Evolutionary conservation across 2,888 invertebrate genomes (phyloP), one percentile per base, ranked within the genome.

Genomic region (Drosophila subsilvestris): DNA sequence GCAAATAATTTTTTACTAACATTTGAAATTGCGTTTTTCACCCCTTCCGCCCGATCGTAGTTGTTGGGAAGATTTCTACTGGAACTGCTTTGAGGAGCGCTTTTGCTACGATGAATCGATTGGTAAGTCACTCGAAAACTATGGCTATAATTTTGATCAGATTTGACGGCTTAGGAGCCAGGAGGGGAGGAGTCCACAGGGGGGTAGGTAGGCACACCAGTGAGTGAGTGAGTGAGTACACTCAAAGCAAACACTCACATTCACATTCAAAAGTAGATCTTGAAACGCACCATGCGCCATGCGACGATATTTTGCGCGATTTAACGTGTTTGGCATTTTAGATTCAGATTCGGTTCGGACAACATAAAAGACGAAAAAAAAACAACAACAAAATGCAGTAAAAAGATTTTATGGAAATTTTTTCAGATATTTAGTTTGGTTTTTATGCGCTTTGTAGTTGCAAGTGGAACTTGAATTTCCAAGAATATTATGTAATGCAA

Each of bases 81-180:
- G 95, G 95, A 94, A 94, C 87, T 94, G 95, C 88, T 94, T 95
- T 85, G 95, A 95, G 89, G 95, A 95, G 91, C 93, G 93, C 79
- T 95, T 95, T 90, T 95, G 95, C 88, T 95, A 95, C 90, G 95
- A 95, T 91, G 94, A 95, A 91, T 94, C 94, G 88, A 95, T 95
- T 74, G 95, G 92, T 92, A 76, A 90, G 90, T 87, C 55, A 57
- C 18, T 55, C 70, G 66, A 54, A 62, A 54, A 29, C 58, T 62
- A 9, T 20, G 48, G 48, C 53, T 49, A 54, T 69, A 45, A 32
- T 44, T 44, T 20, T 47, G 18, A 32, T 42, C 49, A 55, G 62
- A 63, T 65, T 79, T 71, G 85, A 62, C 62, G 67, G 75, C 53
- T 67, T 37, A 14, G 27, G 32, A 10, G 32, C 12, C 3, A 9